A percentile compares a stretch with the other conserved stretches of the same genome.
phyloP scores from a whole-genome alignment of 1,140 invertebrate species.

The Caenorhabditis tropicalis region DNA sequence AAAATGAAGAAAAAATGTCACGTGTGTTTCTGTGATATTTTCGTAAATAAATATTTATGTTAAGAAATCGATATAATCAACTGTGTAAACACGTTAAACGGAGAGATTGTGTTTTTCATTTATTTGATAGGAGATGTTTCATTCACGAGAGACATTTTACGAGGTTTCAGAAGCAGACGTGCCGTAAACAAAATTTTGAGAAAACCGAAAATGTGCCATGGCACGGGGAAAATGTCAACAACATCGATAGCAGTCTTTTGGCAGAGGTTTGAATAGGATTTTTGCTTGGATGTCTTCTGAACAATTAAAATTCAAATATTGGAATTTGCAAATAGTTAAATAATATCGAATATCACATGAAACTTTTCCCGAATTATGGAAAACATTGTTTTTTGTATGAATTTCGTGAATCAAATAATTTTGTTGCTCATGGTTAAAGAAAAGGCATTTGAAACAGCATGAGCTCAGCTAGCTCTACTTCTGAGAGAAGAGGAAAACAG shows the following conservation, averaged over 20 bases:
- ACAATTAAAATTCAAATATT: no score
- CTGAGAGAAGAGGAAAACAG: not conserved
- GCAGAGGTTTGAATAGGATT: not conserved
- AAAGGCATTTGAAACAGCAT: no score
- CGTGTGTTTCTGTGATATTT: not conserved
- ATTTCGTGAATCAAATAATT: no score
- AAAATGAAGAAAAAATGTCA: not conserved
- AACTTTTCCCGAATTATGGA: no score
- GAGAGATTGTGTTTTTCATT: not conserved
- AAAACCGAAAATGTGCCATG: not conserved
- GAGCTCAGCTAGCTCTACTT: no score
- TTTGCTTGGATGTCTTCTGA: no score
- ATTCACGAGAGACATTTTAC: not conserved
- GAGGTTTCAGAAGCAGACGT: not conserved
- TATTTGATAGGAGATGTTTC: not conserved
- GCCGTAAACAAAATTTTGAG: not conserved
- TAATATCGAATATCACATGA: no score
- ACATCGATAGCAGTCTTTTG: not conserved
- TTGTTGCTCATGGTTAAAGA: no score
- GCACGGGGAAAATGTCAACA: not conserved
- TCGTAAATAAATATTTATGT: not conserved
- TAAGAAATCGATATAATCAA: constrained; percentile 10
- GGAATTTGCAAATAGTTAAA: no score
- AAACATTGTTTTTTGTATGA: no score
- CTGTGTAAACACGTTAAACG: constrained; percentile 6